Conservation (phyloP, 2,113 vertebrate genomes). For the Planiliza haematocheilus region DNA sequence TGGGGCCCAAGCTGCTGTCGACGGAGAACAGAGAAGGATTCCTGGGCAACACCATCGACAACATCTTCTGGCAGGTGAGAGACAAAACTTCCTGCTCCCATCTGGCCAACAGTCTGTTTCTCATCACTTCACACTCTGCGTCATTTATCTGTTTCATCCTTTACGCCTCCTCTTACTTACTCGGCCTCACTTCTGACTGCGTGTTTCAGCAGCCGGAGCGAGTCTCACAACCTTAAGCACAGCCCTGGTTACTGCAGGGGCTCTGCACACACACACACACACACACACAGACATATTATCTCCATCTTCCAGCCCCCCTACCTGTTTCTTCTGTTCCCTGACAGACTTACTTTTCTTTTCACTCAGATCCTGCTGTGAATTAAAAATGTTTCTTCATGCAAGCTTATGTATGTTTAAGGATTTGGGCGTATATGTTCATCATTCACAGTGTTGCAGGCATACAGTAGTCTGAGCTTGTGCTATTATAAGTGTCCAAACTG, state of each 20-base stretch:
- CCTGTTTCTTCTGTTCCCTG: slow-evolving; percentile 34
- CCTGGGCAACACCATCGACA: slow-evolving; percentile 97
- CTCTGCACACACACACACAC: slow-evolving; percentile 32
- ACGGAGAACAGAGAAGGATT: slow-evolving; percentile 96
- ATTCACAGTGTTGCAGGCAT: slow-evolving; percentile 86
- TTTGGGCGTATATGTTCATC: slow-evolving; percentile 87
- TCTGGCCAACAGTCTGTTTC: slow-evolving; percentile 21
- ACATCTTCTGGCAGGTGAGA: slow-evolving; percentile 99
- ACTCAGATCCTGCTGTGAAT: slow-evolving; percentile 50
- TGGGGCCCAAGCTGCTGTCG: slow-evolving; percentile 95
- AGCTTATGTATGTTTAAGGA: slow-evolving; percentile 83
- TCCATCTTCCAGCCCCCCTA: slow-evolving; percentile 21
- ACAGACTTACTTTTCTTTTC: slow-evolving; percentile 32
- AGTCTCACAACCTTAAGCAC: slow-evolving; percentile 43
- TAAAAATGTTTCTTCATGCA: slow-evolving; percentile 86
- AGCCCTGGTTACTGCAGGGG: slow-evolving; percentile 51
- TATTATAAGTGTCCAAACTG: slow-evolving; percentile 34
- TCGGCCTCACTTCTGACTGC: slow-evolving; percentile 38
- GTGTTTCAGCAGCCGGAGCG: slow-evolving; percentile 42
- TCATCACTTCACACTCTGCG: slow-evolving; percentile 29
- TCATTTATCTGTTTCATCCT: slow-evolving; percentile 41
- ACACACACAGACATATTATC: slow-evolving; percentile 14
- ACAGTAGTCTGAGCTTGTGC: too few relatives aligned
- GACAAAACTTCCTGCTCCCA: slow-evolving; percentile 13
- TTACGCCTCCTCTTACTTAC: slow-evolving; percentile 16